phyloP scores from a whole-genome alignment of 2,113 vertebrate genomes.

The Cochlearius cochlearius region DNA sequence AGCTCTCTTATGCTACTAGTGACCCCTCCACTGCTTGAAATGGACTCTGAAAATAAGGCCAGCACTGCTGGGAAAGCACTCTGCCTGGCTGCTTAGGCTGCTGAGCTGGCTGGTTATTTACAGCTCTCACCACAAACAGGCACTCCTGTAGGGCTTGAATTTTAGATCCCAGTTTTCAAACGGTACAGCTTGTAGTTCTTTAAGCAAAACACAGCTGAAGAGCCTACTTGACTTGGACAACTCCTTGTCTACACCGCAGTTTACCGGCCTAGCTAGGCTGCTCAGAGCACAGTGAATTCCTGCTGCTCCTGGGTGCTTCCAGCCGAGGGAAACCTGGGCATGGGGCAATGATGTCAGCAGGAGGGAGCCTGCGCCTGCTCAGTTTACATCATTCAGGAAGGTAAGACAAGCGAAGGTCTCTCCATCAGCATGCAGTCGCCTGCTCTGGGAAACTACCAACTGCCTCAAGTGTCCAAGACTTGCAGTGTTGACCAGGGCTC shows the following conservation, averaged over 20 bases:
- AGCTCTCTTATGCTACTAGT: not conserved
- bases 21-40: not conserved
- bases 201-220: not conserved
- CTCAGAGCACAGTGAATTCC: not conserved
- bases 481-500: not conserved
- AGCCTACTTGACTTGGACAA: not conserved
- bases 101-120: not conserved
- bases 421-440: not conserved
- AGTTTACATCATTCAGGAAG: not conserved
- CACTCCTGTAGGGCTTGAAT: not conserved
- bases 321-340: not conserved
- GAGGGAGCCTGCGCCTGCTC: not conserved
- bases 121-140: not conserved
- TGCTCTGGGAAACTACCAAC: not conserved
- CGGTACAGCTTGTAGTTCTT: not conserved
- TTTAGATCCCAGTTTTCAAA: not conserved
- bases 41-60: not conserved
- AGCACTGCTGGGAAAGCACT: not conserved
- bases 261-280: not conserved
- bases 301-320: not conserved
- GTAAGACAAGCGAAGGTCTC: not conserved
- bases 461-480: not conserved
- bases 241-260: not conserved
- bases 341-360: not conserved
- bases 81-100: not conserved